Conservation (phyloP, 2,797 vertebrate species). For the Muscicapa striata region DNA sequence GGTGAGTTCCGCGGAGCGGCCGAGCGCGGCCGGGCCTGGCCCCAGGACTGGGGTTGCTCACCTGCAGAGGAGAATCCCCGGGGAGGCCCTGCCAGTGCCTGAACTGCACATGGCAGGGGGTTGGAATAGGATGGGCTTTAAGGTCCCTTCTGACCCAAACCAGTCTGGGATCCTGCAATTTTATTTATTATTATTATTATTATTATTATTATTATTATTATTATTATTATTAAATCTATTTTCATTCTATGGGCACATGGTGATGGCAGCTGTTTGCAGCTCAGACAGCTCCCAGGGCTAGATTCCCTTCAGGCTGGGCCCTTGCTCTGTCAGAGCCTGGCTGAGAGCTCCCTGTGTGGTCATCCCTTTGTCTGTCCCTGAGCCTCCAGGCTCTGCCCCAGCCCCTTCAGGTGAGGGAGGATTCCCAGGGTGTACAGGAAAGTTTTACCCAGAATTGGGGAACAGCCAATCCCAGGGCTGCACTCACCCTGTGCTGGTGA, state of each 20-base stretch:
- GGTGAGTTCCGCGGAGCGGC: neutral
- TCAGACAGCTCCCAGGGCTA: neutral
- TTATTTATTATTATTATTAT: neutral
- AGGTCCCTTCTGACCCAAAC: neutral
- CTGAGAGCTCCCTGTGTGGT: neutral
- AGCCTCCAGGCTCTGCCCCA: neutral
- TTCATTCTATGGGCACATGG: neutral
- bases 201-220: too few relatives aligned
- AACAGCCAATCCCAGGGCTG: neutral
- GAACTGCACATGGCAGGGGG: neutral
- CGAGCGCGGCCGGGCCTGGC: neutral
- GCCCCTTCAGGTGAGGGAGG: too few relatives aligned
- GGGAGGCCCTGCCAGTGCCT: neutral
- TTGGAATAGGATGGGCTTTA: rapidly evolving
- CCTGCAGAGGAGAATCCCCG: too few relatives aligned
- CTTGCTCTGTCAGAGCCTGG: neutral
- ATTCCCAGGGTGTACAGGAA: neutral
- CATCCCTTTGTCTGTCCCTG: neutral
- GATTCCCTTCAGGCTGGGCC: neutral
- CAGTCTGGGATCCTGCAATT: neutral
- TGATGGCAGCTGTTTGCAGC: neutral
- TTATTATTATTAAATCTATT: neutral
- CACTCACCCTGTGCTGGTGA: neutral
- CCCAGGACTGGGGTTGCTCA: rapidly evolving
- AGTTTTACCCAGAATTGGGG: neutral